These are phyloP conservation scores for Grantiella picta DNA, from an alignment of 2,113 vertebrate species.

Conservation along the genomic window DNA sequence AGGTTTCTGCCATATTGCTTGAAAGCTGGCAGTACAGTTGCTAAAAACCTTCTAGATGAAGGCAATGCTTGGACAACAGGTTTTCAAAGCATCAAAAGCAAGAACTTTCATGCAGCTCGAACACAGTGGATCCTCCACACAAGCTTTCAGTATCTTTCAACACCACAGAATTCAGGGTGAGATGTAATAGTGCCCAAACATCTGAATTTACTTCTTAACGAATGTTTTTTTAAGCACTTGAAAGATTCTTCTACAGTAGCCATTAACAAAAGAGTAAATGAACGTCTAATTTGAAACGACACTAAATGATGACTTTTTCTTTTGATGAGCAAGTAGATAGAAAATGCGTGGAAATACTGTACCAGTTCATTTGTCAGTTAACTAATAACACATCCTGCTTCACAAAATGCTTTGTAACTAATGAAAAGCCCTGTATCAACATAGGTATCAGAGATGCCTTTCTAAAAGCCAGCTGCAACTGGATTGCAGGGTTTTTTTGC, in stretches of 20 bases:
- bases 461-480: neutral
- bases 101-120: neutral
- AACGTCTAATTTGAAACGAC: neutral
- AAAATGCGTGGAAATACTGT: neutral
- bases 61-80: neutral
- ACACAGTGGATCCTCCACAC: neutral
- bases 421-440: neutral
- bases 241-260: neutral
- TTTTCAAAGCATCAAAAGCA: neutral
- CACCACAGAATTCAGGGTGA: accelerated
- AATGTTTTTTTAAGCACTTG: neutral
- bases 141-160: neutral
- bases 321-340: neutral
- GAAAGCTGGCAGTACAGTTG: neutral
- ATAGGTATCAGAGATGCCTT: neutral
- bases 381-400: neutral
- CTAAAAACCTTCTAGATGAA: neutral
- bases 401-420: neutral
- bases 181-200: neutral
- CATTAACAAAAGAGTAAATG: neutral
- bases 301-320: neutral
- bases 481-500: neutral
- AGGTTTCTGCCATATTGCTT: neutral
- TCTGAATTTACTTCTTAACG: neutral
- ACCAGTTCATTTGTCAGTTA: neutral